Conservation (phyloP, 2,797 vertebrate genomes). For the Neostethus bicornis region DNA sequence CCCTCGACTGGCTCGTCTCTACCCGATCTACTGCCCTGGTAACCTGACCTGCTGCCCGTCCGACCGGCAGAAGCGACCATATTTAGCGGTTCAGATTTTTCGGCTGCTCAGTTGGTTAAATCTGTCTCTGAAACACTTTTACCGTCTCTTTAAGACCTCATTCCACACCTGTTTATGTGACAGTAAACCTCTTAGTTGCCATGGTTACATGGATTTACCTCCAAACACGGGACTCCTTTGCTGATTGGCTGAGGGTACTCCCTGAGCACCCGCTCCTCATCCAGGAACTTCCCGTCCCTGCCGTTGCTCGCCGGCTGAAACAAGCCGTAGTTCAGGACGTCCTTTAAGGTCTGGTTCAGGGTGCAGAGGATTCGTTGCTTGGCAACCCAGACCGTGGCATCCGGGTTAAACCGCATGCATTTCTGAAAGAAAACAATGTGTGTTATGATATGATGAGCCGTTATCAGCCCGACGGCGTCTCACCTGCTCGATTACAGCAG, state of each 20-base stretch:
- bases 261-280: constrained; percentile 88
- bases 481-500: neutral
- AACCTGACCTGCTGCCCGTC: too few species aligned
- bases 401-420: constrained; percentile 91
- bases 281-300: constrained; percentile 91
- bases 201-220: constrained; percentile 76
- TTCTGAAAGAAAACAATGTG: too few species aligned
- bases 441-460: too few species aligned
- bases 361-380: constrained; percentile 94
- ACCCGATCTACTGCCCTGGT: too few species aligned
- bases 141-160: too few species aligned
- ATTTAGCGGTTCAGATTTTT: too few species aligned
- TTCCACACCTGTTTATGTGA: too few species aligned
- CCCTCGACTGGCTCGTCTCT: too few species aligned
- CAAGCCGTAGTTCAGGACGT: constrained; percentile 94
- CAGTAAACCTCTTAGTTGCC: too few species aligned
- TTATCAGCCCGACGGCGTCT: neutral
- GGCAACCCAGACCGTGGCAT: constrained; percentile 90
- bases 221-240: constrained; percentile 87
- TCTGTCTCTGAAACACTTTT: too few species aligned
- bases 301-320: constrained; percentile 91
- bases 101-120: too few species aligned
- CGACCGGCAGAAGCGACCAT: too few species aligned
- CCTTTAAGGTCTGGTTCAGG: constrained; percentile 91
- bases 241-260: constrained; percentile 91